A percentile compares a stretch with the other conserved stretches of the same genome.
Evolutionary conservation across 2,888 invertebrate genomes (phyloP).

Genomic region (Drosophila putrida): DNA sequence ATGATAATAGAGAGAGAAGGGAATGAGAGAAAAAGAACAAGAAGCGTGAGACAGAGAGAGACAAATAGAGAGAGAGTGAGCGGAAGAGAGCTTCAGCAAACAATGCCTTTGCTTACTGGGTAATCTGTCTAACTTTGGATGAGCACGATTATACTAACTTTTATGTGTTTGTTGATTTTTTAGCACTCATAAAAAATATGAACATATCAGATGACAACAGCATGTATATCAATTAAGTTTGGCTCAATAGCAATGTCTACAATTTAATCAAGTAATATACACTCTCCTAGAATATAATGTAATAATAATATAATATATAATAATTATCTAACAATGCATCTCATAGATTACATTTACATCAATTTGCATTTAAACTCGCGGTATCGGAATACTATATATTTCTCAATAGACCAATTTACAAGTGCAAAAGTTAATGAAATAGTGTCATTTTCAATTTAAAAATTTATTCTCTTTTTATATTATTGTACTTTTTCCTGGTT

Average conservation of each 20-base stretch:
- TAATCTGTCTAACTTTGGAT: constrained; percentile 5
- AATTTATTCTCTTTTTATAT: not conserved
- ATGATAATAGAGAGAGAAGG: constrained; percentile 3
- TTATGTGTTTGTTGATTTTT: constrained; percentile 2
- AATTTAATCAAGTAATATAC: not conserved
- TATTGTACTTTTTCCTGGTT: constrained; percentile 4
- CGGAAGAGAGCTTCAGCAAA: constrained; percentile 4
- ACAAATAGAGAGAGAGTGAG: not conserved
- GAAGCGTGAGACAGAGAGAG: not conserved
- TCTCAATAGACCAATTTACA: not conserved
- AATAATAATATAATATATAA: no score
- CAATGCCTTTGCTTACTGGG: constrained; percentile 16
- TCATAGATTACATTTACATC: not conserved
- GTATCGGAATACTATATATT: not conserved
- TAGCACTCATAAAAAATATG: constrained; percentile 1
- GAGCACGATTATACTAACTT: not conserved
- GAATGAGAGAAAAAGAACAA: not conserved
- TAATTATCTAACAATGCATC: not conserved
- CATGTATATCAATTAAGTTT: not conserved
- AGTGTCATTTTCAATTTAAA: not conserved
- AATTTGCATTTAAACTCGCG: not conserved
- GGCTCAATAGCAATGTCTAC: not conserved
- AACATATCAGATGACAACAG: not conserved
- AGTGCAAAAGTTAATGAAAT: not conserved
- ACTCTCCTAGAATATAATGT: no score